A percentile compares a stretch with the other conserved stretches of the same genome.
Conservation (phyloP, 2,113 vertebrate genomes). For the Psettodes erumei region DNA sequence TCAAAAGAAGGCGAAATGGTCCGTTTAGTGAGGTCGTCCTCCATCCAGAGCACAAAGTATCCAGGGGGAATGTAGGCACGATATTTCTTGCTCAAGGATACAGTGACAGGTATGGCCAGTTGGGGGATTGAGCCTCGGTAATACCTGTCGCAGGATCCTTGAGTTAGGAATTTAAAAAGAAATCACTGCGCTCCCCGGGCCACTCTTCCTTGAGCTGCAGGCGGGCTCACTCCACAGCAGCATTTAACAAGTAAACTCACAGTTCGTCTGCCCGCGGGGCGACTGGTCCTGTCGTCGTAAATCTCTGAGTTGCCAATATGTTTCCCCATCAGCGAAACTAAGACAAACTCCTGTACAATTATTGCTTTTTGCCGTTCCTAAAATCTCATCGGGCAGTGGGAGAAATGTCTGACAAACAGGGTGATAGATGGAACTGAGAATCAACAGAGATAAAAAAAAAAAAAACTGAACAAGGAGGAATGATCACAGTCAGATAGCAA, state of each 20-base stretch:
- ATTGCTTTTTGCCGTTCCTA: constrained; percentile 5
- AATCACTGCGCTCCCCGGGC: constrained; percentile 10
- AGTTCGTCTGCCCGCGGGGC: not conserved
- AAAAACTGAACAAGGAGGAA: not conserved
- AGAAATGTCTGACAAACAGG: not conserved
- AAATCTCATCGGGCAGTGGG: not conserved
- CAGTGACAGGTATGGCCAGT: constrained; percentile 21
- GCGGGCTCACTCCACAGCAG: not conserved
- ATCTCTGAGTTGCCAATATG: not conserved
- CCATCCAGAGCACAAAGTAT: not conserved
- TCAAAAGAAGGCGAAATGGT: not conserved
- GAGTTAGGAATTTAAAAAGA: constrained; percentile 35
- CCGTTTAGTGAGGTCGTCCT: constrained; percentile 18
- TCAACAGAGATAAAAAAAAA: not conserved
- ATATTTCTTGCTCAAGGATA: constrained; percentile 53
- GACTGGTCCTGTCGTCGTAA: not conserved
- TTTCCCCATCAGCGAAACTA: not conserved
- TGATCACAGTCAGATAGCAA: not conserved
- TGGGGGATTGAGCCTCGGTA: constrained; percentile 29
- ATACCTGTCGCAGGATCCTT: constrained; percentile 49
- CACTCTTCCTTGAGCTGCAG: constrained; percentile 22
- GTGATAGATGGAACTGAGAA: not conserved
- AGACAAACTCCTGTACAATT: constrained; percentile 8
- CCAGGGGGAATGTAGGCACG: constrained; percentile 9
- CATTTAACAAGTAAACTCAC: constrained; percentile 30